Base-by-base conservation (phyloP, 2,113 vertebrate genomes). In the Pachyramphus minor region DNA sequence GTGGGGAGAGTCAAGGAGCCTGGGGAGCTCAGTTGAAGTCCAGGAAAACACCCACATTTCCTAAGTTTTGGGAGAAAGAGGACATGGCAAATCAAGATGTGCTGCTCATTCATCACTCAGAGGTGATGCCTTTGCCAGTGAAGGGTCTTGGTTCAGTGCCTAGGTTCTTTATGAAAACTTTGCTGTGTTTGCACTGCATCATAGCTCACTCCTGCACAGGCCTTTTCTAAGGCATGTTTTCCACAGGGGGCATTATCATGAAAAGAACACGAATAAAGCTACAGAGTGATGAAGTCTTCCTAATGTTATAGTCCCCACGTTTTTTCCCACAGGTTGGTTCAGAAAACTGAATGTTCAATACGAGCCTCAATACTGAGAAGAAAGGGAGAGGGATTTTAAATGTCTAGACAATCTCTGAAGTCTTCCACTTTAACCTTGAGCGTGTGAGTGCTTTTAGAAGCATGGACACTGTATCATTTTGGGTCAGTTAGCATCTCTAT, bases 401-500 rank as follows among this genome's bases (percentile, higher is more conserved):
- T 92, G 63, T 60, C 66, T 90, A 62, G 31, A 14, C 13, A 31
- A 9, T 93, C 68, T 50, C 80, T 50, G 4, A 80, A 59, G 73
- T 22, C 33, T 93, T 93, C 82, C 64, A 71, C 94, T 90, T 80
- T 94, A 74, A 94, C 82, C 77, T 73, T 58, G 49, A 77, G 24
- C 0, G 5, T 92, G 75, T 72, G 59, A 96, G 72, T 87, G 75
- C 86, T 95, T 92, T 95, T 87, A 76, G 56, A 68, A 84, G 53
- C 73, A 66, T 42, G 47, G 50, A 42, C 47, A 9, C 52, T n/a
- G 16, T 23, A 83, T 81, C 42, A 35, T 11, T 88, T 67, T 77
- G 88, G 79, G 90, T 96, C 94, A 95, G 47, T 92, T 93, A 92
- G 35, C 86, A 92, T 90, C 27, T 81, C 83, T 75, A 52, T 81